A percentile compares a stretch with the other conserved stretches of the same genome.
Evolutionary conservation across 92 coral and sea anemone species (phyloP).

Genomic region (Siderastrea radians): DNA sequence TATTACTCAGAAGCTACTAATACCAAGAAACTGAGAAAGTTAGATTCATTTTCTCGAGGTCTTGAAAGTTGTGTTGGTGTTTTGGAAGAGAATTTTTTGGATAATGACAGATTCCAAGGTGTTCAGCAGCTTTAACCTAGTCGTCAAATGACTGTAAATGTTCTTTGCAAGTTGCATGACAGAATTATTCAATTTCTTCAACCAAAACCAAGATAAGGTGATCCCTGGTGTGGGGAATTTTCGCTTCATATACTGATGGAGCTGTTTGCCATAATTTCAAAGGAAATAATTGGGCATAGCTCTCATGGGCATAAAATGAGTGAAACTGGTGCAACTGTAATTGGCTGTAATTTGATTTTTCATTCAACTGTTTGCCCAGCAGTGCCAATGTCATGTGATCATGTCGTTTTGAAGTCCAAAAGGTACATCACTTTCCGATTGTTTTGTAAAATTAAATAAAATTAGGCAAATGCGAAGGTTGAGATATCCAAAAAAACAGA

Average conservation of each 20-base stretch:
- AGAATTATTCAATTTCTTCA: conserved; percentile 1
- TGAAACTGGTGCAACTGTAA: conserved; percentile 4
- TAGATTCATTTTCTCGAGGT: conserved; percentile 4
- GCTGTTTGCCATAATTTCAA: conserved; percentile 18
- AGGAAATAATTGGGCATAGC: conserved; percentile 21
- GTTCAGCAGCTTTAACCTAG: conserved; percentile 16
- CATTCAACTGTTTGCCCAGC: too few species aligned
- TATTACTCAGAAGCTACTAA: not conserved
- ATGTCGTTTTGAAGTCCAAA: too few species aligned
- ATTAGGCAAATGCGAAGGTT: too few species aligned
- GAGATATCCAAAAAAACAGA: too few species aligned
- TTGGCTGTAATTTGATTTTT: too few species aligned
- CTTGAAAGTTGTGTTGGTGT: conserved; percentile 23
- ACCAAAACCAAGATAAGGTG: conserved; percentile 9
- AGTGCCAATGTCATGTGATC: too few species aligned
- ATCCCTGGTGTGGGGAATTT: conserved; percentile 31
- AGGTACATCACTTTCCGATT: too few species aligned
- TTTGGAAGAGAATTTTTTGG: conserved; percentile 20
- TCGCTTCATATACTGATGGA: conserved; percentile 30
- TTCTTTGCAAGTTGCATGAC: conserved; percentile 17
- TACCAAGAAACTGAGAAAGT: not conserved
- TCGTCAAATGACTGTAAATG: conserved; percentile 18
- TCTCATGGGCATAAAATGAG: not conserved
- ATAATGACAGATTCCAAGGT: conserved; percentile 2
- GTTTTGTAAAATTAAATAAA: too few species aligned